Base-by-base conservation (phyloP, 2,888 invertebrate species). In the Tinea semifulvella region DNA sequence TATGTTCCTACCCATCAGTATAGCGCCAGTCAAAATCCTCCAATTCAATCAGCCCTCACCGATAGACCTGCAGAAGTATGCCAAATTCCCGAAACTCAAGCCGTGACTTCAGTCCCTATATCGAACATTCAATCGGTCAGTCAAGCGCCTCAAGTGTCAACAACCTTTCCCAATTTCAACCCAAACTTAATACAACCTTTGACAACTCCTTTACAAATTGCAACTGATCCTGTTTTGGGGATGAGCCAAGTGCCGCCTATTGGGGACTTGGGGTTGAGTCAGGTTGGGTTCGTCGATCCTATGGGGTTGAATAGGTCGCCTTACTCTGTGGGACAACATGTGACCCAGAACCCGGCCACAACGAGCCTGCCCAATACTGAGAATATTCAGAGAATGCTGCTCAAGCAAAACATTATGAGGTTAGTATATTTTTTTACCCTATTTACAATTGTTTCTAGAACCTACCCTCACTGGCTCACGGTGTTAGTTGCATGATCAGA, bases 321-420 rank as follows among this genome's bases (percentile, higher is more conserved):
- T 43, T 53, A 62, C 25, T 52, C 52, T 6, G 49, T 53, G 36
- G 67, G 60, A 48, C 63, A 60, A 31, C 55, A 56, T 1, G 45
- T 64, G 46, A 65, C 67, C 10, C 64, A 69, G 1, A 65, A 2
- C 70, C 75, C 1, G 60, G 51, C 5, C 14, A 52, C 55, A 7
- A 53, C 46, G 0, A 46, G 60, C 6, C 35, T 67, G 56, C 65
- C 72, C 13, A 76, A 73, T 48, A 65, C 73, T 1, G 80, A 82
- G 50, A 80, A 79, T 49, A 72, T 81, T 31, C 79, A 81, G 55
- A 60, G 80, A 57, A 81, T 82, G 80, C 54, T 82, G 52, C 55
- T 81, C 45, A 81, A 81, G 45, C 82, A 82, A 56, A 81, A 80
- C 54, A 77, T 81, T 50, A 77, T 79, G 62, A 80, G 76, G 82